Evolutionary conservation across 2,888 invertebrate species (phyloP).

Genomic region (Glaucopsyche alexis): DNA sequence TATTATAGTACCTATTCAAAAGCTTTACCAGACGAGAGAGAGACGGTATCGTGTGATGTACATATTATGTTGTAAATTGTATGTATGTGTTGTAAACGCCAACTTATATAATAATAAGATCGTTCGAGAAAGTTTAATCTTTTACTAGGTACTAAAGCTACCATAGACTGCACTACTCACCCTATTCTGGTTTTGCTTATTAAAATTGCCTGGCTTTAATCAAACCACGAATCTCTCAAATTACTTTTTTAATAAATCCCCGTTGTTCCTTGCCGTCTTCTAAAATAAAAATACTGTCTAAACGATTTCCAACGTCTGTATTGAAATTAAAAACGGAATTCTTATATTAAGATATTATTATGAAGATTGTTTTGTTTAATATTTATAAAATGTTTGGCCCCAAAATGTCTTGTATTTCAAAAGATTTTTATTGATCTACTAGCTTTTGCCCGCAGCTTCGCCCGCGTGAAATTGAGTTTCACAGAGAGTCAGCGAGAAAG

Average conservation of each 20-base stretch:
- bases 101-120: no score
- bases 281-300: slow-evolving; percentile 22
- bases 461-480: no score
- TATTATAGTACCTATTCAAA: no score
- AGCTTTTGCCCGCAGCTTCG: no score
- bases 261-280: slow-evolving; percentile 7
- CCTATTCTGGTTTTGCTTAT: neutral
- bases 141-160: no score
- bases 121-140: no score
- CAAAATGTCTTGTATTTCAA: neutral
- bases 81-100: no score
- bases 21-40: no score
- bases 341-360: slow-evolving; percentile 26
- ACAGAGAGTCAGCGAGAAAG: no score
- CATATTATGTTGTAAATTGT: no score
- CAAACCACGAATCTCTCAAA: slow-evolving; percentile 20
- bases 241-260: slow-evolving; percentile 29
- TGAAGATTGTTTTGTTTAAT: slow-evolving; percentile 19
- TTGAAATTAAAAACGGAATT: slow-evolving; percentile 22
- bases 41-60: no score
- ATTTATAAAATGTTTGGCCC: slow-evolving; percentile 2
- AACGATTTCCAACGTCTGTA: slow-evolving; percentile 20
- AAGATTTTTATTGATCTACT: no score
- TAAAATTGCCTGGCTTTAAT: neutral
- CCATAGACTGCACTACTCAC: neutral